Conservation (phyloP, 2,113 vertebrate species). For the Tragelaphus buxtoni region DNA sequence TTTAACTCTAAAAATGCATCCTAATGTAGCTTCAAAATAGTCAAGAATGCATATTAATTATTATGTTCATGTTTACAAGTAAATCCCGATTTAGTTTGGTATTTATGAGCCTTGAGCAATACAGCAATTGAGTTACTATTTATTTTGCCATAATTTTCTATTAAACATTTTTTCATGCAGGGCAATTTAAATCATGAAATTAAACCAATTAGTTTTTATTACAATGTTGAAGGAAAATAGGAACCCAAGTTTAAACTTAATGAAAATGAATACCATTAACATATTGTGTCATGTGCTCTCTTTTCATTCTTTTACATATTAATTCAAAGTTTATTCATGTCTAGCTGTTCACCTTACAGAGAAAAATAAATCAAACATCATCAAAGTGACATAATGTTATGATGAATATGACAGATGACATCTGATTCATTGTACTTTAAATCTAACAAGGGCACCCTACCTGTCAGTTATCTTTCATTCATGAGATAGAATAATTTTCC, state of each 20-base stretch:
- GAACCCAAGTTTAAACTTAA: constrained; percentile 8
- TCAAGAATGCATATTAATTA: neutral
- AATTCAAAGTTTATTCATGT: constrained; percentile 19
- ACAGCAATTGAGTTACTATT: neutral
- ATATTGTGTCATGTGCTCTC: neutral
- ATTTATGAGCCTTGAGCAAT: neutral
- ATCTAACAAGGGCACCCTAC: constrained; percentile 6
- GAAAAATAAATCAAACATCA: constrained; percentile 49
- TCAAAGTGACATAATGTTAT: constrained; percentile 37
- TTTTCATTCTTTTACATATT: constrained; percentile 23
- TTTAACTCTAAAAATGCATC: neutral
- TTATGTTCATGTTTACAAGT: neutral
- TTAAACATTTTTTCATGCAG: neutral
- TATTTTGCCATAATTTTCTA: neutral
- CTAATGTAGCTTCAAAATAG: neutral
- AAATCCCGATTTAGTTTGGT: neutral
- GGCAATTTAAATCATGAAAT: constrained; percentile 36
- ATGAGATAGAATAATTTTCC: neutral
- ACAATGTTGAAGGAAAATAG: constrained; percentile 9
- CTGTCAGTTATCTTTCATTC: constrained; percentile 44
- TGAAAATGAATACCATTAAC: constrained; percentile 2
- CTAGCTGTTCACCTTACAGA: constrained; percentile 16
- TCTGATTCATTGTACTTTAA: constrained; percentile 4
- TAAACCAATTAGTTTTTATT: constrained; percentile 28
- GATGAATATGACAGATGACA: neutral